A percentile compares a stretch with the other conserved stretches of the same genome.
Conservation (phyloP, 2,797 vertebrate species). For the Thaleichthys pacificus region DNA sequence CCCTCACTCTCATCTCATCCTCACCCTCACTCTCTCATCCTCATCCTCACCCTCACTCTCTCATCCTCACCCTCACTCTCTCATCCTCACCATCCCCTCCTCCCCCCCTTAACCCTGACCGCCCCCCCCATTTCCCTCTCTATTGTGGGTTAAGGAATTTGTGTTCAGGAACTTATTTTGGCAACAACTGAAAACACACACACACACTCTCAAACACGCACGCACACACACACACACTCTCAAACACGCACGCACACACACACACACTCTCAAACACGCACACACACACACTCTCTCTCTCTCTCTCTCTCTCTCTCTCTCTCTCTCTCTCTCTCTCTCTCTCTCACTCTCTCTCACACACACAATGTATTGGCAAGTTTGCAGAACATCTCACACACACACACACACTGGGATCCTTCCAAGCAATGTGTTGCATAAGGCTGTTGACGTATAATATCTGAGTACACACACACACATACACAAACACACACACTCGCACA, state of each 20-base stretch:
- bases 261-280: background rate
- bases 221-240: background rate
- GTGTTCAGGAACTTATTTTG: too few species aligned
- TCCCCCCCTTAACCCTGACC: too few species aligned
- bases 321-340: too few species aligned
- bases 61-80: too few species aligned
- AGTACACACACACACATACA: background rate
- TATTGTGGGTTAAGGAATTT: background rate
- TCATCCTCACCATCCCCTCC: too few species aligned
- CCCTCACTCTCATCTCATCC: too few species aligned
- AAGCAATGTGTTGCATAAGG: background rate
- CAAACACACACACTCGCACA: background rate
- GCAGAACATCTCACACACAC: background rate
- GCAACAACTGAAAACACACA: background rate
- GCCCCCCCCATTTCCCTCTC: too few species aligned
- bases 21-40: too few species aligned
- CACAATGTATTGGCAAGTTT: background rate
- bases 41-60: too few species aligned
- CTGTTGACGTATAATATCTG: background rate
- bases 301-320: too few species aligned
- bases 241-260: background rate
- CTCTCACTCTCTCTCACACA: background rate
- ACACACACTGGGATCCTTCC: background rate
- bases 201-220: background rate
- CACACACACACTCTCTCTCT: background rate